Evolutionary conservation across 2,797 vertebrate species (phyloP).

Genomic region (Halcyon smyrnensis): DNA sequence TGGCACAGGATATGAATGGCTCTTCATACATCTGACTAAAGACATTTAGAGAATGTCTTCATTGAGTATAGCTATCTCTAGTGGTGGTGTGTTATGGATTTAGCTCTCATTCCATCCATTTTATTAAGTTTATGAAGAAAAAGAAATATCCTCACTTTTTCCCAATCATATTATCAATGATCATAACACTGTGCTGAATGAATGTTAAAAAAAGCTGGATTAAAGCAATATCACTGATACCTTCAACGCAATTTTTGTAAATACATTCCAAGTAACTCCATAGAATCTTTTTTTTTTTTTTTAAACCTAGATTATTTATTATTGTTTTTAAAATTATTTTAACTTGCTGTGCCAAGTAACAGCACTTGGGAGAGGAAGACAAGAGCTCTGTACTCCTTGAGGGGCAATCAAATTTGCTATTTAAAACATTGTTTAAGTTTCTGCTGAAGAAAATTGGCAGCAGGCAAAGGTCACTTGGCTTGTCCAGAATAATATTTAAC

Average conservation of each 20-base stretch:
- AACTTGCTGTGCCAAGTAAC: background rate
- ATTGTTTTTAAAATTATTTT: constrained; percentile 18
- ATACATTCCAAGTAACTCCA: background rate
- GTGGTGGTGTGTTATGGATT: background rate
- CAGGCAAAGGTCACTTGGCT: constrained; percentile 40
- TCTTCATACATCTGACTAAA: no score
- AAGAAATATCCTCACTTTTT: background rate
- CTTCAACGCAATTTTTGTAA: background rate
- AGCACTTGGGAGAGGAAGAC: background rate
- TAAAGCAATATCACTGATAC: background rate
- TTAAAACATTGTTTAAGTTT: constrained; percentile 44
- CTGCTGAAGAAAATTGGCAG: constrained; percentile 34
- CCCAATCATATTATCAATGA: background rate
- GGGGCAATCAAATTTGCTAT: constrained; percentile 8
- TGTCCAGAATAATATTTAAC: constrained; percentile 17
- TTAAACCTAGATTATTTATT: background rate
- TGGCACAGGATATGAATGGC: background rate
- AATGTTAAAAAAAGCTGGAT: background rate
- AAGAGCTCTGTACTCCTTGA: background rate
- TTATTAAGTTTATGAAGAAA: background rate
- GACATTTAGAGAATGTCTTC: background rate
- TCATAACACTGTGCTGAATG: background rate
- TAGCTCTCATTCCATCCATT: background rate
- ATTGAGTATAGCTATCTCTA: background rate
- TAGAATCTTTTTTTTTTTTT: background rate